Evolutionary conservation across 2,888 invertebrate genomes (phyloP), one percentile per base, ranked within the genome.

Genomic region (Nephrotoma flavescens): DNA sequence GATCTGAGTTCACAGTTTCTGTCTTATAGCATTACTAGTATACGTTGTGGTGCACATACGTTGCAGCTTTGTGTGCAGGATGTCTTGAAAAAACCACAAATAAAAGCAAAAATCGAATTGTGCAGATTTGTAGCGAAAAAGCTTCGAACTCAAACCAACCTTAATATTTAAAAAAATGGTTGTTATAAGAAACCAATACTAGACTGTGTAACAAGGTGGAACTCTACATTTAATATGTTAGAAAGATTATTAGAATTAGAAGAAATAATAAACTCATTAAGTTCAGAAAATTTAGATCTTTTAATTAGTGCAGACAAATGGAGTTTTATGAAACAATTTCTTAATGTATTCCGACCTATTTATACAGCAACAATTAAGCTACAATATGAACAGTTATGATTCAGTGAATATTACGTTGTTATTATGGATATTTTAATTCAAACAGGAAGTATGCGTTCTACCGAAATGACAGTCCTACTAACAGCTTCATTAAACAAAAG

Each of bases 361-460:
- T 87, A 87, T 7, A 86, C 42, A 6, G 87, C 88, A 12, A 87
- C 87, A 12, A n/a, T 52, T 9, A 88, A 86, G 87, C 87, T 88
- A 71, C 88, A 88, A 87, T 47, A 87, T 7, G 87, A 87, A 11
- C 83, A 88, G n/a, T 19, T 88, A 11, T 88, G 86, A 15, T 88
- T 87, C 85, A 88, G 88, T 86, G 88, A 88, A 42, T 52, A 88
- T 42, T 88, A 87, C 85, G 86, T 87, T 4, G 83, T 88, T 47
- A 42, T 88, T 12, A 88, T 88, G 88, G 87, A 87, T 6, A 87
- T 87, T 52, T 9, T 83, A 52, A 86, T 88, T 44, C 87, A 87
- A 87, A 12, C 87, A 4, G 87, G 87, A 86, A 87, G 52, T 52
- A 6, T 87, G 0, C 86, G 52, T 42, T 41, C 52, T 15, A 88